Conservation (phyloP, 1,140 invertebrate species). For the Papilio machaon region DNA sequence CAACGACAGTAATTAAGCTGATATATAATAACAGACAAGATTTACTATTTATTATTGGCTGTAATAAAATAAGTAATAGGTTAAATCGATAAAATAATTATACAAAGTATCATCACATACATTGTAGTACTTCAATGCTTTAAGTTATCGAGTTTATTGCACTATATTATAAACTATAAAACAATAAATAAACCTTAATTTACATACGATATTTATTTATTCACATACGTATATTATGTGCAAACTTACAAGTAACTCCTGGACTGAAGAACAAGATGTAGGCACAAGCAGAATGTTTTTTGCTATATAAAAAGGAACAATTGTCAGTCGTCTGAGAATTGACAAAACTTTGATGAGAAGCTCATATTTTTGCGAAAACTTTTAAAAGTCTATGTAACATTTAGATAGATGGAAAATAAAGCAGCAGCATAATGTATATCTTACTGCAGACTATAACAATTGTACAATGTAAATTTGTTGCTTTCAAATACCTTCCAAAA, state of each 20-base stretch:
- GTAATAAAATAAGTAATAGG: conserved; percentile 1
- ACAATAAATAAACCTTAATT: not conserved
- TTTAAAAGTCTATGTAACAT: too few species aligned
- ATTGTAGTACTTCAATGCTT: not conserved
- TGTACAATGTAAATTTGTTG: too few species aligned
- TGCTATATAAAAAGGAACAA: too few species aligned
- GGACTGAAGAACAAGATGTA: not conserved
- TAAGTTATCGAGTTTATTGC: not conserved
- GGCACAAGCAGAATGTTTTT: too few species aligned
- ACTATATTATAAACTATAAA: not conserved
- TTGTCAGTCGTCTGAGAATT: too few species aligned
- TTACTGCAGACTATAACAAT: too few species aligned
- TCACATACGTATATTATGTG: not conserved
- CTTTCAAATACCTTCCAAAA: too few species aligned
- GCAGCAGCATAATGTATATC: too few species aligned
- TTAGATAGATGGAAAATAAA: too few species aligned
- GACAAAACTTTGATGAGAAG: too few species aligned
- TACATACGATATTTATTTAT: not conserved
- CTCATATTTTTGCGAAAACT: too few species aligned
- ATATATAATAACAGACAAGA: conserved; percentile 24
- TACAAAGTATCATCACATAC: not conserved
- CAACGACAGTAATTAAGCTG: conserved; percentile 24
- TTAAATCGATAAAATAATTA: conserved; percentile 28
- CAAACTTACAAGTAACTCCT: not conserved
- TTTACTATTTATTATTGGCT: not conserved